A percentile compares a stretch with the other conserved stretches of the same genome.
Conservation (phyloP, 2,113 vertebrate genomes). For the Oncorhynchus mykiss region DNA sequence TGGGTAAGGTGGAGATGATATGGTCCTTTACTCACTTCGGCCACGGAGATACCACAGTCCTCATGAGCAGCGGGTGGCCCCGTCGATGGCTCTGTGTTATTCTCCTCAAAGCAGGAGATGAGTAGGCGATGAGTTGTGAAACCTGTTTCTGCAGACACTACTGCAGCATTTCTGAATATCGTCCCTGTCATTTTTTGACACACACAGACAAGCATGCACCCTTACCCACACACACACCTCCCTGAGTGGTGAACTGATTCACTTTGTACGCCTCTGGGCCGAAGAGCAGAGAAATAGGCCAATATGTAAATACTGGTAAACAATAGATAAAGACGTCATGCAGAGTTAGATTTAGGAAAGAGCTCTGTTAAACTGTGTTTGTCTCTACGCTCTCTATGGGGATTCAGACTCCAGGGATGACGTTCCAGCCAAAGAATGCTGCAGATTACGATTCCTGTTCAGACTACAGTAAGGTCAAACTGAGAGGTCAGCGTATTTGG, state of each 20-base stretch:
- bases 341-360: conserved; percentile 25
- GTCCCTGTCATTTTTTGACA: background rate
- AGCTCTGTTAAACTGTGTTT: background rate
- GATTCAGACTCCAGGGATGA: conserved; percentile 24
- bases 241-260: conserved; percentile 19
- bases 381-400: background rate
- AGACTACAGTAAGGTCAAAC: conserved; percentile 48
- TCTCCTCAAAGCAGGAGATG: background rate
- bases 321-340: conserved; percentile 5
- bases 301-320: background rate
- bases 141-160: background rate
- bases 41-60: too few species aligned
- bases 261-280: background rate
- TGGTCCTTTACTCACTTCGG: too few species aligned
- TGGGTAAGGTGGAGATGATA: too few species aligned
- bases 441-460: conserved; percentile 30
- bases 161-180: background rate
- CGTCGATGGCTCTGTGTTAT: too few species aligned
- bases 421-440: conserved; percentile 38
- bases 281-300: background rate
- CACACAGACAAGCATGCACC: background rate
- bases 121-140: background rate
- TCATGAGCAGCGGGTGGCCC: too few species aligned
- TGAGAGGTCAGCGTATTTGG: conserved; percentile 36
- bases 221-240: background rate